Conservation (phyloP, 2,888 invertebrate species). For the Ormyrus nitidulus region DNA sequence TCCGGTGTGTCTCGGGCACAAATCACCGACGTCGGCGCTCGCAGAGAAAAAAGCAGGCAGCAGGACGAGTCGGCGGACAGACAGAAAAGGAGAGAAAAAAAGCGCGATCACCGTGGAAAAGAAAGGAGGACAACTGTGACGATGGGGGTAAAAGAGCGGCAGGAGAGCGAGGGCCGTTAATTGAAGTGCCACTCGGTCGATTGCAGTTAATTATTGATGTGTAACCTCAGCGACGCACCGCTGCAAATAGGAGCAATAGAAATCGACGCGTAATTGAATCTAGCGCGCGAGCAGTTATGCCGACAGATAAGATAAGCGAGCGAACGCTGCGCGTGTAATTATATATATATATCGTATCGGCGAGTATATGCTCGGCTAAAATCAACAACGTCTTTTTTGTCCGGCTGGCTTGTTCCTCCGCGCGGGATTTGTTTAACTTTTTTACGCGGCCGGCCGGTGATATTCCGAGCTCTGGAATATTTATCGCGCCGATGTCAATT, state of each 20-base stretch:
- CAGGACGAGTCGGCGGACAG: not conserved
- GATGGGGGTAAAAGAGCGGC: not conserved
- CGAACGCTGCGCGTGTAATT: conserved; percentile 15
- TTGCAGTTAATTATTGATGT: conserved; percentile 62
- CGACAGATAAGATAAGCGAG: conserved; percentile 50
- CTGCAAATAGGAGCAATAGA: conserved; percentile 46
- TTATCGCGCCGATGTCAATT: no score
- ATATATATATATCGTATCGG: conserved; percentile 2
- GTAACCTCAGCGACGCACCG: conserved; percentile 57
- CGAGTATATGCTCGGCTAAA: conserved; percentile 7
- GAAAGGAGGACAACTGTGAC: not conserved
- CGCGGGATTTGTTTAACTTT: no score
- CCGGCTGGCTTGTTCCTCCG: no score
- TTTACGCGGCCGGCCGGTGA: no score
- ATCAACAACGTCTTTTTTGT: conserved; percentile 6
- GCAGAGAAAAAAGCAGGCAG: not conserved
- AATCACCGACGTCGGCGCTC: conserved; percentile 18
- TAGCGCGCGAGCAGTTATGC: not conserved
- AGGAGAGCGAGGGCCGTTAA: conserved; percentile 52
- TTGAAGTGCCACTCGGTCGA: conserved; percentile 62
- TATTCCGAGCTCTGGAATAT: no score
- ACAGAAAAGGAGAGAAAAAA: conserved; percentile 5
- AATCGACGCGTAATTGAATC: conserved; percentile 53
- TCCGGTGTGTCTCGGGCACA: no score
- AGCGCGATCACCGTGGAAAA: not conserved